Conservation (phyloP, 2,113 vertebrate genomes). For the Atractosteus spatula region DNA sequence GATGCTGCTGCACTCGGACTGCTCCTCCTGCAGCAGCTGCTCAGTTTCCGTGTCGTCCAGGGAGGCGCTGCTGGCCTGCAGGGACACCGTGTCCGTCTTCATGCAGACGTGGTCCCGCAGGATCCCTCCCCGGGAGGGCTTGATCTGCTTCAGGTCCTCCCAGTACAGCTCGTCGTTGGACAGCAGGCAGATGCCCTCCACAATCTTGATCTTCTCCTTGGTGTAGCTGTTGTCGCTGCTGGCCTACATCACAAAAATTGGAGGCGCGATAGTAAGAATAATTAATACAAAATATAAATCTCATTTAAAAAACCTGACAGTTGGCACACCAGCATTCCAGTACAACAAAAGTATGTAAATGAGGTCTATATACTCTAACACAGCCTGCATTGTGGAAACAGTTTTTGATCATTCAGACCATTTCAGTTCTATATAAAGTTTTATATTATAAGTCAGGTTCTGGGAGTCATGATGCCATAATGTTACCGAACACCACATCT, state of each 20-base stretch:
- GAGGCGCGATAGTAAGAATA: not conserved
- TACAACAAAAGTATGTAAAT: too few species aligned
- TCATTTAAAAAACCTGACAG: too few species aligned
- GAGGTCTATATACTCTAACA: too few species aligned
- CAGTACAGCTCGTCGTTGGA: slow-evolving; percentile 88
- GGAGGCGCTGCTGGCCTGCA: slow-evolving; percentile 92
- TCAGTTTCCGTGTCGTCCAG: slow-evolving; percentile 93
- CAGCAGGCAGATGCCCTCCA: slow-evolving; percentile 93
- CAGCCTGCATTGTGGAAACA: too few species aligned
- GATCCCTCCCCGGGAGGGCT: slow-evolving; percentile 82
- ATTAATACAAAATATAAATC: too few species aligned
- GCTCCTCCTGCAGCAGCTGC: slow-evolving; percentile 93
- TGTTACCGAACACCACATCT: too few species aligned
- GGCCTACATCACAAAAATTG: slow-evolving; percentile 55
- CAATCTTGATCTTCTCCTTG: slow-evolving; percentile 96
- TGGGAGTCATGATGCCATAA: too few species aligned
- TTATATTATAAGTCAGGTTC: too few species aligned
- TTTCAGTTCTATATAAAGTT: too few species aligned
- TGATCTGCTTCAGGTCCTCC: slow-evolving; percentile 95
- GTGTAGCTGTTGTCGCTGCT: slow-evolving; percentile 84
- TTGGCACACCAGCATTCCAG: too few species aligned
- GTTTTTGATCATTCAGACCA: too few species aligned
- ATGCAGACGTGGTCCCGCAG: slow-evolving; percentile 91
- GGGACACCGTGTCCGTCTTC: slow-evolving; percentile 93
- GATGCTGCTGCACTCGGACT: slow-evolving; percentile 92